A percentile compares a stretch with the other conserved stretches of the same genome.
Evolutionary conservation across 2,113 vertebrate species (phyloP).

Genomic region (Bufo bufo): DNA sequence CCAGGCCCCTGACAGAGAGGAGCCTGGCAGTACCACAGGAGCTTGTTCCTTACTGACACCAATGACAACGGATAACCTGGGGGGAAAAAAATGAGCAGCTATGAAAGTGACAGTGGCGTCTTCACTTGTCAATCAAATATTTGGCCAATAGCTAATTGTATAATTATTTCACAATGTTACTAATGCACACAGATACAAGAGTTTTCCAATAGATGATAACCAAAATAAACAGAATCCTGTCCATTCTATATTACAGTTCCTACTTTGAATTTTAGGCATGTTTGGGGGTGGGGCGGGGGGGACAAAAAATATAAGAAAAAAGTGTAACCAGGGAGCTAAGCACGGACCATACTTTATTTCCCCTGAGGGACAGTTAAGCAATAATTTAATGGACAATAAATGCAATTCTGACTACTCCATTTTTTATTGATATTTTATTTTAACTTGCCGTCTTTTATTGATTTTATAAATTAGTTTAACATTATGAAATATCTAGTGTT

Average conservation of each 20-base stretch:
- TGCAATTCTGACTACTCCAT: conserved; percentile 66
- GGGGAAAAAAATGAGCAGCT: conserved; percentile 65
- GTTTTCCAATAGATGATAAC: neutral
- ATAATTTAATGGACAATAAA: conserved; percentile 62
- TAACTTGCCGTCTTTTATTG: conserved; percentile 65
- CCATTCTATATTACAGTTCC: neutral
- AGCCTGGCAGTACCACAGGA: conserved; percentile 78
- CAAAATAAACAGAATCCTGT: neutral
- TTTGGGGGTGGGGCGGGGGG: neutral
- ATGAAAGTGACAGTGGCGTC: conserved; percentile 71
- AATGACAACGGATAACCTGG: conserved; percentile 75
- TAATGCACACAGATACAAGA: neutral
- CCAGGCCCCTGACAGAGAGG: conserved; percentile 80
- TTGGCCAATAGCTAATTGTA: conserved; percentile 46
- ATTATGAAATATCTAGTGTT: neutral
- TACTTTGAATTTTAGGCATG: conserved; percentile 13
- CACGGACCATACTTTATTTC: conserved; percentile 68
- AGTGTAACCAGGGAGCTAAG: conserved; percentile 57
- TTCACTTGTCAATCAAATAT: conserved; percentile 73
- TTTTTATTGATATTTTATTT: conserved; percentile 72
- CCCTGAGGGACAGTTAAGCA: conserved; percentile 64
- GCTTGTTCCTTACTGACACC: conserved; percentile 75
- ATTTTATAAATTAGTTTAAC: conserved; percentile 60
- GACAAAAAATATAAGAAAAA: neutral
- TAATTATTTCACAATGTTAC: neutral